Percentiles rank a stretch among this genome's conserved stretches.
These are phyloP conservation scores for Copsychus sechellarum DNA, from an alignment of 2,113 vertebrate genomes.

Conservation along the genomic window DNA sequence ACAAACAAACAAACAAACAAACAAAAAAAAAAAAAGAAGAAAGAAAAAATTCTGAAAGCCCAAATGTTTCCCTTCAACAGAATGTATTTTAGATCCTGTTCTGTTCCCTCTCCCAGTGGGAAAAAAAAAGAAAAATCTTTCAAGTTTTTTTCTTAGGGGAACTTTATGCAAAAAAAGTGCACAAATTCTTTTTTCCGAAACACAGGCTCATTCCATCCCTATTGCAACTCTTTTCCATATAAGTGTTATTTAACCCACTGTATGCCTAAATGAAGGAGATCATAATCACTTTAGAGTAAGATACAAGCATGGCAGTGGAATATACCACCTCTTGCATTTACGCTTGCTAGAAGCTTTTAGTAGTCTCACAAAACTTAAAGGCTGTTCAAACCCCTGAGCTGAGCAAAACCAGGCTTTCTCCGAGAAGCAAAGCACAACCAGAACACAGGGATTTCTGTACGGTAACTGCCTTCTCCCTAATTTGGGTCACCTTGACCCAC, in stretches of 20 bases:
- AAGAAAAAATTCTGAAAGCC: background rate
- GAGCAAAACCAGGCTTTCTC: background rate
- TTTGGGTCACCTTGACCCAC: background rate
- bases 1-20: background rate
- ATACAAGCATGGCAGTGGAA: fast-evolving
- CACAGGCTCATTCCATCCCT: background rate
- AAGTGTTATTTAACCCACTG: background rate
- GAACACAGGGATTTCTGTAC: fast-evolving
- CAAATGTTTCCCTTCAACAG: background rate
- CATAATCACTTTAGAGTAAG: background rate
- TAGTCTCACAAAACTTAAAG: background rate
- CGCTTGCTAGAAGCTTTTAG: background rate
- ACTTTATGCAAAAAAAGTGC: background rate
- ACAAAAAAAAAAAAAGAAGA: fast-evolving
- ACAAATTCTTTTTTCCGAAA: background rate
- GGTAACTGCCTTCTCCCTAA: background rate
- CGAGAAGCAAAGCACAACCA: fast-evolving
- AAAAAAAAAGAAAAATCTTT: background rate
- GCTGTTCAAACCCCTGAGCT: background rate
- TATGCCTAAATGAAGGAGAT: background rate
- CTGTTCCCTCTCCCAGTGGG: background rate
- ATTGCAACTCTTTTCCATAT: background rate
- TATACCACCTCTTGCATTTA: fast-evolving
- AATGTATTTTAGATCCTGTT: background rate
- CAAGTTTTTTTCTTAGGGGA: background rate